These are phyloP conservation scores for Todiramphus chloris DNA, from an alignment of 2,113 vertebrate genomes.

Conservation along the genomic window DNA sequence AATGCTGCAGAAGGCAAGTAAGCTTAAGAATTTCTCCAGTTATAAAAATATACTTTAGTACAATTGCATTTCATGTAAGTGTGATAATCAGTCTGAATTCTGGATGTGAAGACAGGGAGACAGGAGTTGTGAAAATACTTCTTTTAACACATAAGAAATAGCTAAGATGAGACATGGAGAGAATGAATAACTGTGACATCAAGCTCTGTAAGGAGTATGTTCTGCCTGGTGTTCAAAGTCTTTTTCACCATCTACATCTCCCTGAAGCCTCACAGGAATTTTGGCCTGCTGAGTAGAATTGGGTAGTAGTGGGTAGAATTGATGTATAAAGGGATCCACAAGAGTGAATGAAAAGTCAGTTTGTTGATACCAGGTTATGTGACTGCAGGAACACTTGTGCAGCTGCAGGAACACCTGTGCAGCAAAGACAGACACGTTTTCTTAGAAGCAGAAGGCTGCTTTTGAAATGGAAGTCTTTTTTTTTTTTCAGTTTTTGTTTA, in stretches of 20 bases:
- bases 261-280: background rate
- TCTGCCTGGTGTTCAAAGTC: background rate
- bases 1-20: background rate
- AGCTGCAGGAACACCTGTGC: background rate
- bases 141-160: background rate
- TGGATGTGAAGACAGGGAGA: background rate
- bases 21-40: background rate
- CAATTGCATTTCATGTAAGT: background rate
- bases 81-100: background rate
- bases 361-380: background rate
- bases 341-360: background rate
- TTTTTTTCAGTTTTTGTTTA: background rate
- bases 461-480: background rate
- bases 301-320: background rate
- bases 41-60: background rate
- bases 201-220: accelerated
- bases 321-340: background rate
- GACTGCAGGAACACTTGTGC: background rate
- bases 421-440: background rate
- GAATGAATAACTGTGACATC: background rate
- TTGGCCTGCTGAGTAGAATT: background rate
- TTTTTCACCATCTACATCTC: background rate
- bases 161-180: background rate
- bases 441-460: background rate
- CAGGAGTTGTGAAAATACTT: background rate